Base-by-base conservation (phyloP, 2,888 invertebrate genomes). In the Chirona hameri region DNA sequence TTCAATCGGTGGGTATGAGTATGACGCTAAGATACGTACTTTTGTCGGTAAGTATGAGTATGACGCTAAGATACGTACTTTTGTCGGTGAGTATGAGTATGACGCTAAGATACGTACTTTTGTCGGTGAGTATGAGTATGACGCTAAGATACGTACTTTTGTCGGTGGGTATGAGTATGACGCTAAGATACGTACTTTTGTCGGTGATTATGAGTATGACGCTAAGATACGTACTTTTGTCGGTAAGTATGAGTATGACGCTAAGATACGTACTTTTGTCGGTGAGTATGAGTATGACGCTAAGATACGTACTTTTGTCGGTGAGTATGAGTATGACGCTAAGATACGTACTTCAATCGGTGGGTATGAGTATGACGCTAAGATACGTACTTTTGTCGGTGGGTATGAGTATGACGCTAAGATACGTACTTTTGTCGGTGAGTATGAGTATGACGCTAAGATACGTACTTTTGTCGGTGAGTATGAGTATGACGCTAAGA, bases 121-220 rank as follows among this genome's bases (percentile, higher is more conserved):
- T 96, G 88, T 99, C 99, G 0, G 99, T 98, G 79, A 97, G 91
- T 86, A 99, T 94, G 87, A 99, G 98, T 86, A 99, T 95, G 46
- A 99, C 93, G 84, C 98, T n/a, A n/a, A n/a, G n/a, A n/a, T n/a
- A 21, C 12, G 21, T 24, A 60, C 60, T 60, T 60, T 24, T 1
- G 60, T 60, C n/a, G 60, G 60, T 60, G 60, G 24, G 60, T 24
- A 60, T 60, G 60, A 18, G 60, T 60, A 60, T 72, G 46, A 46
- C 39, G n/a, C 27, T 2, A 21, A 18, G n/a, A 27, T 24, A 48
- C 81, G 55, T 60, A 84, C 85, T 84, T 83, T 94, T 96, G 88
- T 99, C 99, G 0, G 99, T 98, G 79, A 97, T 91, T 86, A 99
- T 94, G 87, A 99, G 98, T 86, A 99, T 95, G 46, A 99, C 93